phyloP scores from a whole-genome alignment of 2,113 vertebrate genomes.

The Eudyptes chrysolophus region DNA sequence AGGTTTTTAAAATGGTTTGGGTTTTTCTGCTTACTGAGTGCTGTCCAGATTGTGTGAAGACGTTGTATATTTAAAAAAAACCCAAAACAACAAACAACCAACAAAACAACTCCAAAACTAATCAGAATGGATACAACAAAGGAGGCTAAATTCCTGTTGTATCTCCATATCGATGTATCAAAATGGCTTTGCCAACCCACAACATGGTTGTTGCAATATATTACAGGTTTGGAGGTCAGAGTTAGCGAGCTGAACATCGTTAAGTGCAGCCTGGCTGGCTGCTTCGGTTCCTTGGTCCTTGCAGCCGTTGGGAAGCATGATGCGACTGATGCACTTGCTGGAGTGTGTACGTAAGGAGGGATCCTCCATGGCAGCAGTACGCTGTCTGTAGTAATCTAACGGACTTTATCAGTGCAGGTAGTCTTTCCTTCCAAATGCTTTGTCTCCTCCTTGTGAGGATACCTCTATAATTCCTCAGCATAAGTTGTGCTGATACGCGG shows the following conservation, averaged over 20 bases:
- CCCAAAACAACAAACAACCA: neutral
- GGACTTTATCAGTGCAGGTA: neutral
- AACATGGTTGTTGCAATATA: neutral
- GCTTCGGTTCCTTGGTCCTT: too few relatives aligned
- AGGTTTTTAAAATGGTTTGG: neutral
- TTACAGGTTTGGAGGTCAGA: neutral
- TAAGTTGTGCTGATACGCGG: neutral
- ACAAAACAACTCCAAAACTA: neutral
- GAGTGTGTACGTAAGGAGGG: neutral
- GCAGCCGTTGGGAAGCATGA: neutral
- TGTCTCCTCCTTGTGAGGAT: neutral
- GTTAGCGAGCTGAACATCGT: neutral
- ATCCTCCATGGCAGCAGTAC: rapidly evolving
- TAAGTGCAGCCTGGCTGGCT: neutral
- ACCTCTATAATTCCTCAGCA: neutral
- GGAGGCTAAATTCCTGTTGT: neutral
- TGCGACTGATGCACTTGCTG: neutral
- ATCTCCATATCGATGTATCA: neutral
- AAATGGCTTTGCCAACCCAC: neutral
- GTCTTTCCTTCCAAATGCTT: neutral
- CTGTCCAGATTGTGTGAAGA: neutral
- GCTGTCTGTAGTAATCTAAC: neutral
- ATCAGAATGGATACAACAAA: neutral
- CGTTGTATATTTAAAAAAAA: neutral
- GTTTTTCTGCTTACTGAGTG: neutral